Evolutionary conservation across 2,113 vertebrate genomes (phyloP), one percentile per base, ranked within the genome.

Genomic region (Terrapene triunguis): DNA sequence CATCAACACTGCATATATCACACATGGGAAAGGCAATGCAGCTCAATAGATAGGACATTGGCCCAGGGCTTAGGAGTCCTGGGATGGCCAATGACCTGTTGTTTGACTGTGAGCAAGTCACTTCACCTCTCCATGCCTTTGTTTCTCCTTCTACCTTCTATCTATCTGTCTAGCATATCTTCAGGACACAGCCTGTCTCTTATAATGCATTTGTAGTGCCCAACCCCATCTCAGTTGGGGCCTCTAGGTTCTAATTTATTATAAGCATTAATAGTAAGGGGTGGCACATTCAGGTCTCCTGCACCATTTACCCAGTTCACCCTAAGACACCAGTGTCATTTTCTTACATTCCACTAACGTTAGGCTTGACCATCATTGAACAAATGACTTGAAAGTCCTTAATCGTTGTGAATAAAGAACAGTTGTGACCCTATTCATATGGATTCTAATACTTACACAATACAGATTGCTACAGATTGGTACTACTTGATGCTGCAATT

Each of bases 31-130:
- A 50, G n/a, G 14, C 5, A 47, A 35, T 50, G 81, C 8, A 3
- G 11, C 3, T 59, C 35, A 21, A 25, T 1, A 72, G 0, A 27
- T 4, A 24, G 24, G 2, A 0, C 25, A 50, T 42, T 54, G 53
- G 19, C 6, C 5, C 0, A 5, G 0, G 3, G n/a, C 51, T 10
- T 82, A n/a, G 54, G 27, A 76, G 50, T 16, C 6, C 6, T 0
- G 8, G 11, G 78, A 13, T 11, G 21, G 47, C 38, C 21, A 50
- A 44, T 25, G 54, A 89, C 27, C 74, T 78, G 48, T 1, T 0
- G 0, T 47, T 65, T 92, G 82, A 84, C 90, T 50, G 57, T 27
- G 38, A 80, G 32, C 55, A 76, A 53, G 24, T 82, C 82, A n/a
- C 38, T 80, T 82, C 5, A 83, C 2, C 62, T 54, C 38, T 72